Evolutionary conservation across 1,140 invertebrate species (phyloP), one percentile per base, ranked within the genome.

Genomic region (Patella vulgata): DNA sequence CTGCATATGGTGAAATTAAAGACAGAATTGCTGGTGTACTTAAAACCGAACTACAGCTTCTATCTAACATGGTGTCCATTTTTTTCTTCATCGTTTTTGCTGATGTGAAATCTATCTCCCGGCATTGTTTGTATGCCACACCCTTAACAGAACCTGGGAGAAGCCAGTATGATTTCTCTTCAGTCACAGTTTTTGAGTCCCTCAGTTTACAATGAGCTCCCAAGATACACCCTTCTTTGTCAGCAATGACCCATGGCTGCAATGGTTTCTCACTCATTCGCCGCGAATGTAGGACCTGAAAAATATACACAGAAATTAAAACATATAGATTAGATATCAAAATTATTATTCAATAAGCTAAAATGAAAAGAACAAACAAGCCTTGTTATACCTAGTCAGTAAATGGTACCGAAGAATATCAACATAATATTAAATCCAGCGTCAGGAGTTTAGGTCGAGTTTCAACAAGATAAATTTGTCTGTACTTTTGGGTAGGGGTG

Each of bases 141-240:
- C 8, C 8, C 53, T 56, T 59, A 21, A 53, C 25, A 14, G 40
- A 30, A 5, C 42, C 51, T 17, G 71, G 25, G 3, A 58, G 42
- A 14, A 68, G 23, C 71, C 68, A 73, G 40, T 68, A 63, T 12
- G 66, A 28, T 28, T 68, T 63, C 33, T 36, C 39, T 6, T 68
- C 47, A 40, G 64, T 70, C 0, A 69, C 62, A 17, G 71, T 65
- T 8, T 47, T 36, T 12, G 59, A 56, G 1, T 64, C 44, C 33
- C 53, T 52, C 21, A 65, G 12, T 21, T 54, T 53, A 27, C 48
- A 55, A 52, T 36, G 33, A 14, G 33, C 33, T 8, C 33, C 33
- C 33, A 36, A 8, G 33, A 36, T 40, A 25, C 36, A 21, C n/a
- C 17, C 54, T 21, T 27, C 17, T 30, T 12, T 39, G 3, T n/a